These are phyloP conservation scores for Pterostichus niger DNA, from an alignment of 2,888 invertebrate species.

Conservation along the genomic window DNA sequence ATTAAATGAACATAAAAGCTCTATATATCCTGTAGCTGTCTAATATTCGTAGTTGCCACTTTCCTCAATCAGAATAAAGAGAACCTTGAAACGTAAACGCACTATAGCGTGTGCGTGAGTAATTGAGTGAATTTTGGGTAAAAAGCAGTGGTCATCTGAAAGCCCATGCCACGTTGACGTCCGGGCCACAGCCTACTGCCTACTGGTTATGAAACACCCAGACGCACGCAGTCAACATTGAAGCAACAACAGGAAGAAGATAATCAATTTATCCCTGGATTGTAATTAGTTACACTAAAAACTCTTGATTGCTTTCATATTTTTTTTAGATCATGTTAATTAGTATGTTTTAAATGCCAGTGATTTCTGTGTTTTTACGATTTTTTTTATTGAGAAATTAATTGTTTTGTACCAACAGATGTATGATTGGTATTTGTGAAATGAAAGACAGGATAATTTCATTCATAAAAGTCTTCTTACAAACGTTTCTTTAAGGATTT, in stretches of 20 bases:
- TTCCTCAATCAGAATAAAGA: too few relatives aligned
- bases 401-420: not conserved
- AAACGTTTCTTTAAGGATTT: not conserved
- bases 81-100: not conserved
- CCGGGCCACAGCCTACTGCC: not conserved
- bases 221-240: conserved; percentile 23
- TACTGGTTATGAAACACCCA: conserved; percentile 31
- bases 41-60: too few relatives aligned
- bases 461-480: not conserved
- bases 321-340: not conserved
- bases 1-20: too few relatives aligned
- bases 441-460: not conserved
- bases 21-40: too few relatives aligned
- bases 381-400: conserved; percentile 11
- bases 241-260: conserved; percentile 56
- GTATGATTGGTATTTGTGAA: not conserved
- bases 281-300: conserved; percentile 52
- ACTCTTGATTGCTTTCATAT: conserved; percentile 13
- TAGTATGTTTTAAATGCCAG: conserved; percentile 11
- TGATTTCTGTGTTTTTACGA: conserved; percentile 8
- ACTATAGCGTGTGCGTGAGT: not conserved
- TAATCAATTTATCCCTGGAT: conserved; percentile 57
- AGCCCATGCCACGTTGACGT: not conserved
- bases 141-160: conserved; percentile 5
- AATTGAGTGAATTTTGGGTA: conserved; percentile 18